Evolutionary conservation across 1,140 invertebrate genomes (phyloP).

Genomic region (Pantala flavescens): DNA sequence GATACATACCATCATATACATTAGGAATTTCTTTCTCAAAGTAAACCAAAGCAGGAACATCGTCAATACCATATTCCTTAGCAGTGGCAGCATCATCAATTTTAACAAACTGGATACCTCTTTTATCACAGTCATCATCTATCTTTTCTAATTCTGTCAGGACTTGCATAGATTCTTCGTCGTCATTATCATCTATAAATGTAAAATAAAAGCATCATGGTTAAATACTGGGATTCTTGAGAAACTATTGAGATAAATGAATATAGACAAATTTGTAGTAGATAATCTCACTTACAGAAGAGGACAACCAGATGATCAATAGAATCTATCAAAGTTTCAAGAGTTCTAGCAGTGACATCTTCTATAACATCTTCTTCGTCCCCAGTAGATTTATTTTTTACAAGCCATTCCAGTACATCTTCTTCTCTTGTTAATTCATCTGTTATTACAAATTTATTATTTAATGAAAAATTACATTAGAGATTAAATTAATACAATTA

Average conservation of each 20-base stretch:
- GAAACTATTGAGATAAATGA: background rate
- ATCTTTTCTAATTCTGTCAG: constrained; percentile 81
- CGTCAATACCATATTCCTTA: constrained; percentile 75
- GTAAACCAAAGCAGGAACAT: constrained; percentile 76
- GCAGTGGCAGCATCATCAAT: constrained; percentile 76
- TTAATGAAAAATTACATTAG: constrained; percentile 17
- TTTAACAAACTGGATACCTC: constrained; percentile 89
- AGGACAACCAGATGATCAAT: constrained; percentile 85
- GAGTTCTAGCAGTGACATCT: constrained; percentile 78
- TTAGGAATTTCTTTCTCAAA: constrained; percentile 89
- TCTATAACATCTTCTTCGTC: constrained; percentile 90
- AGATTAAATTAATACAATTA: background rate
- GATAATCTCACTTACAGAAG: constrained; percentile 62
- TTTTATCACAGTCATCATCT: constrained; percentile 83
- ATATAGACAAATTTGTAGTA: background rate
- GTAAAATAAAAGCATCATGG: constrained; percentile 18
- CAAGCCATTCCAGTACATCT: constrained; percentile 86
- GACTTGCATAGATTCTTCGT: constrained; percentile 72
- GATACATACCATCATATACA: constrained; percentile 68
- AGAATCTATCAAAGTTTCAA: constrained; percentile 77
- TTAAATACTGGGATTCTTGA: background rate
- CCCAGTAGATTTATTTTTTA: constrained; percentile 82
- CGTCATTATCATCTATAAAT: constrained; percentile 64
- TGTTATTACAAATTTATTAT: constrained; percentile 34
- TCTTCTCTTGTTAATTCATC: constrained; percentile 83